phyloP scores from a whole-genome alignment of 1,140 invertebrate genomes.

The Scaptomyza hsui region DNA sequence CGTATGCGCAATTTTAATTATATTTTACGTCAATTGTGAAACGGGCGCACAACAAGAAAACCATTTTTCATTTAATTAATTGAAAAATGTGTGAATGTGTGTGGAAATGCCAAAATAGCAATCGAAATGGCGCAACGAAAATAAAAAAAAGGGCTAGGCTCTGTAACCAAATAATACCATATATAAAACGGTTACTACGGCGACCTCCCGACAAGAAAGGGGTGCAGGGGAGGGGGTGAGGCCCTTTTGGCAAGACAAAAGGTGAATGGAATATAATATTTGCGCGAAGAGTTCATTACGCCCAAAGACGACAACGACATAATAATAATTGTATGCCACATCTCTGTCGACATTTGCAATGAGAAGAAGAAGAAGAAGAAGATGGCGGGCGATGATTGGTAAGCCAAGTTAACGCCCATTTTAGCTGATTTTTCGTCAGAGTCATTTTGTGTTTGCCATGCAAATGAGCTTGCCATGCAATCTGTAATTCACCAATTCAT shows the following conservation, averaged over 20 bases:
- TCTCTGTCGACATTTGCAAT: conserved; percentile 44
- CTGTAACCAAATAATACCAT: neutral
- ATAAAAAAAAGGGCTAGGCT: conserved; percentile 36
- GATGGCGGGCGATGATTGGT: conserved; percentile 8
- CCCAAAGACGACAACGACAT: conserved; percentile 36
- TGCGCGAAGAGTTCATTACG: conserved; percentile 71
- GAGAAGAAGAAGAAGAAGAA: no score
- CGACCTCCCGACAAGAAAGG: conserved; percentile 35
- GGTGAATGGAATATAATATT: conserved; percentile 36
- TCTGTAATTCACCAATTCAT: conserved; percentile 54
- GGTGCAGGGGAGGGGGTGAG: no score
- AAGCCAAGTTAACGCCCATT: conserved; percentile 66
- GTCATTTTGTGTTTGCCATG: conserved; percentile 39
- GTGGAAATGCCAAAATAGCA: conserved; percentile 50
- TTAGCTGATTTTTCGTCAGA: conserved; percentile 56
- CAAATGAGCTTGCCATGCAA: conserved; percentile 50
- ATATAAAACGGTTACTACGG: neutral
- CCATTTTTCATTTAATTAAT: conserved; percentile 80
- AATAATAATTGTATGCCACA: conserved; percentile 66
- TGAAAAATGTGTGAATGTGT: conserved; percentile 56
- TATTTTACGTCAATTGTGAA: conserved; percentile 80
- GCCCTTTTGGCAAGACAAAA: conserved; percentile 35
- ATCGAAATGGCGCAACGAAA: conserved; percentile 26
- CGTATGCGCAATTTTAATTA: conserved; percentile 77
- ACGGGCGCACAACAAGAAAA: conserved; percentile 53